Percentiles rank a stretch among this genome's conserved stretches.
phyloP scores from a whole-genome alignment of 2,113 vertebrate species.

The Rafetus swinhoei region DNA sequence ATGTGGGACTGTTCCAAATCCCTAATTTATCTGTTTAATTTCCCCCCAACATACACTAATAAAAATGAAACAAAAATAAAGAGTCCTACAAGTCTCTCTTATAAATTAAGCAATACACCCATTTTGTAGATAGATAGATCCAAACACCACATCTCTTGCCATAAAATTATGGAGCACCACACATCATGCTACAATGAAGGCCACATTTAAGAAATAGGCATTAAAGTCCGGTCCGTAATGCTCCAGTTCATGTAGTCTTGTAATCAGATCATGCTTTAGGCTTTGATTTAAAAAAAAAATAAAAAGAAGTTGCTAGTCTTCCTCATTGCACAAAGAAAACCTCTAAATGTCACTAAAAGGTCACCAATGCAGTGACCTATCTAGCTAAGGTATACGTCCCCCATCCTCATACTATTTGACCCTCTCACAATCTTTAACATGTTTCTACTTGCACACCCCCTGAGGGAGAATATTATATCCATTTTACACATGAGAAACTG shows the following conservation, averaged over 20 bases:
- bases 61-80: not conserved
- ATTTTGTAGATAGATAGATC: not conserved
- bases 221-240: not conserved
- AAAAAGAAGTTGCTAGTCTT: not conserved
- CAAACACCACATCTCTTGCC: not conserved
- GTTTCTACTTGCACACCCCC: not conserved
- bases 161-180: not conserved
- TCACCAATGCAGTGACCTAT: not conserved
- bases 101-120: not conserved
- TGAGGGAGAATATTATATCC: not conserved
- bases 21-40: not conserved
- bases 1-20: too few relatives aligned
- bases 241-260: not conserved
- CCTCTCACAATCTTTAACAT: not conserved
- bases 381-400: not conserved
- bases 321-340: not conserved
- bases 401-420: not conserved
- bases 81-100: not conserved
- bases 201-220: not conserved
- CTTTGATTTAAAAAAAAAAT: not conserved
- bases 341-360: not conserved
- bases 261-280: not conserved
- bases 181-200: not conserved
- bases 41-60: not conserved
- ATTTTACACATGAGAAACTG: not conserved